phyloP scores from a whole-genome alignment of 2,797 vertebrate genomes.

The Microchirus variegatus region DNA sequence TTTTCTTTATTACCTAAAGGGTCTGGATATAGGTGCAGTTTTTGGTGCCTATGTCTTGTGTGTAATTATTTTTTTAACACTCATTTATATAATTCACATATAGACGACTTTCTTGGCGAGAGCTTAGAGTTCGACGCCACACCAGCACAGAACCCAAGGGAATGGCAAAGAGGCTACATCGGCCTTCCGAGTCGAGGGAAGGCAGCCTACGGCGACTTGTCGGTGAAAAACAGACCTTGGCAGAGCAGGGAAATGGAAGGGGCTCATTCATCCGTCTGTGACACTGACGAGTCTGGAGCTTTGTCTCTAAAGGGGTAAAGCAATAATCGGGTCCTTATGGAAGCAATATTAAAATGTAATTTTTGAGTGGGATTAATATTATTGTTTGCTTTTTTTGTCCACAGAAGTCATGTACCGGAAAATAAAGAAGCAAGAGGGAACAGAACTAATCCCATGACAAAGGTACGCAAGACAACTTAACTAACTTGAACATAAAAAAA shows the following conservation, averaged over 20 bases:
- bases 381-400: constrained; percentile 10
- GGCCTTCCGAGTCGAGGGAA: constrained; percentile 61
- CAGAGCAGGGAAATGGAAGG: constrained; percentile 44
- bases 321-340: too few relatives aligned
- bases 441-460: constrained; percentile 70
- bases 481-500: too few relatives aligned
- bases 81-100: neutral
- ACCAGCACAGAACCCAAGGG: constrained; percentile 36
- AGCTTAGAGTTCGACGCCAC: constrained; percentile 41
- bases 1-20: too few relatives aligned
- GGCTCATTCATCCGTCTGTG: constrained; percentile 41
- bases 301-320: constrained; percentile 69
- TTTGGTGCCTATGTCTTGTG: neutral
- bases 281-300: constrained; percentile 52
- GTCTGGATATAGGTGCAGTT: too few relatives aligned
- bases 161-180: constrained; percentile 59
- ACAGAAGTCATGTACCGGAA: constrained; percentile 67
- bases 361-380: neutral
- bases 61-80: neutral
- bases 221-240: constrained; percentile 58
- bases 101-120: constrained; percentile 67
- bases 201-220: constrained; percentile 65
- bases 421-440: constrained; percentile 67
- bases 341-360: neutral
- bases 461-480: constrained; percentile 60